These are phyloP conservation scores for Coracopsis vasa DNA, from an alignment of 2,113 vertebrate species.

Conservation along the genomic window DNA sequence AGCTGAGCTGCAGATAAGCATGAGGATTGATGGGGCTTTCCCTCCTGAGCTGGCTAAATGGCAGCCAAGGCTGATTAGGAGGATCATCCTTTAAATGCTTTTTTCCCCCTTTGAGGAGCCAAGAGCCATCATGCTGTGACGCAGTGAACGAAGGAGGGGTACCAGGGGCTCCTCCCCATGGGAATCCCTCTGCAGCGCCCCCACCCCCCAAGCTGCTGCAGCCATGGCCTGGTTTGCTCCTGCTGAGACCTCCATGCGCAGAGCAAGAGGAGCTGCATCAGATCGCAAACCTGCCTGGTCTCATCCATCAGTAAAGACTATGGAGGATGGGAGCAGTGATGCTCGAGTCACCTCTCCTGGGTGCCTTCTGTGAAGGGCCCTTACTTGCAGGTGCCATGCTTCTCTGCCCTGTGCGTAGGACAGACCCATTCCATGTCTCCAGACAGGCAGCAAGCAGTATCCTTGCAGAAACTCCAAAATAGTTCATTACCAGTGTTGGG, in stretches of 20 bases:
- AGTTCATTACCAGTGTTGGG: background rate
- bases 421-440: background rate
- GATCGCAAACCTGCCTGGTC: background rate
- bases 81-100: background rate
- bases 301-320: background rate
- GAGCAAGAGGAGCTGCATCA: background rate
- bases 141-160: rapidly evolving
- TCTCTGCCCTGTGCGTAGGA: background rate
- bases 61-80: background rate
- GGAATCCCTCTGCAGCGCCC: background rate
- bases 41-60: background rate
- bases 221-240: background rate
- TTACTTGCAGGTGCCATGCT: background rate
- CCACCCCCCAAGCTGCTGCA: background rate
- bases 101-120: background rate
- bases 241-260: background rate
- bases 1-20: background rate
- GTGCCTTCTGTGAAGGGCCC: background rate
- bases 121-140: background rate
- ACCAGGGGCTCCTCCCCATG: background rate
- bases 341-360: background rate
- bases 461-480: background rate
- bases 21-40: background rate
- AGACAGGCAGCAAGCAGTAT: background rate
- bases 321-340: background rate